A percentile compares a stretch with the other conserved stretches of the same genome.
These are phyloP conservation scores for Aphelenchoides bicaudatus DNA, from an alignment of 2,888 invertebrate species.

Conservation along the genomic window DNA sequence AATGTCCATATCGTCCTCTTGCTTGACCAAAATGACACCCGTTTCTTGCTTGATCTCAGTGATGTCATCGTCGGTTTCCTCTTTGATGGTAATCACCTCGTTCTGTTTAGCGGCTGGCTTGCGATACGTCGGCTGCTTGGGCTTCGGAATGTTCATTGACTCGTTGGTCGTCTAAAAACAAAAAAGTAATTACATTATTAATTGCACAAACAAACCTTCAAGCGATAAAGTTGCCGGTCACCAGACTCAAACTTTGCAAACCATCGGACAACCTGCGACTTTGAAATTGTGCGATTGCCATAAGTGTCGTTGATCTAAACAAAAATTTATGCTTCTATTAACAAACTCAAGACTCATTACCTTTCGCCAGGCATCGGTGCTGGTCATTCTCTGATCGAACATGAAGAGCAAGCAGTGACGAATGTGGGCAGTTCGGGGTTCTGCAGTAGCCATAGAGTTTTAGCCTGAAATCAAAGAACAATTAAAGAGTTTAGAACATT, in stretches of 20 bases:
- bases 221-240: neutral
- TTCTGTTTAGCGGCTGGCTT: neutral
- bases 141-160: neutral
- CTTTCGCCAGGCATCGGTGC: neutral
- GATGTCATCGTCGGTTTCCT: neutral
- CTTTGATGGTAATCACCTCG: neutral
- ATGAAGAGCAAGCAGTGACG: slow-evolving; percentile 4
- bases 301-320: too few relatives aligned
- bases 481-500: too few relatives aligned
- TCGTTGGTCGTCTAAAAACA: neutral
- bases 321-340: too few relatives aligned
- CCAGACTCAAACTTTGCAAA: neutral
- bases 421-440: neutral
- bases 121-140: too few relatives aligned
- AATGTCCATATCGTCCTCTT: slow-evolving; percentile 20
- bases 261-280: neutral
- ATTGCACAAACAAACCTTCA: slow-evolving; percentile 1
- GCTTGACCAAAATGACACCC: neutral
- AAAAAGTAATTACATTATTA: neutral
- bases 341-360: neutral
- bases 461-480: too few relatives aligned
- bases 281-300: neutral
- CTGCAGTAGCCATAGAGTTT: too few relatives aligned
- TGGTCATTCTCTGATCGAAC: slow-evolving; percentile 1
- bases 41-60: neutral